Conservation (phyloP, 2,888 invertebrate species). For the Linyphia triangularis region DNA sequence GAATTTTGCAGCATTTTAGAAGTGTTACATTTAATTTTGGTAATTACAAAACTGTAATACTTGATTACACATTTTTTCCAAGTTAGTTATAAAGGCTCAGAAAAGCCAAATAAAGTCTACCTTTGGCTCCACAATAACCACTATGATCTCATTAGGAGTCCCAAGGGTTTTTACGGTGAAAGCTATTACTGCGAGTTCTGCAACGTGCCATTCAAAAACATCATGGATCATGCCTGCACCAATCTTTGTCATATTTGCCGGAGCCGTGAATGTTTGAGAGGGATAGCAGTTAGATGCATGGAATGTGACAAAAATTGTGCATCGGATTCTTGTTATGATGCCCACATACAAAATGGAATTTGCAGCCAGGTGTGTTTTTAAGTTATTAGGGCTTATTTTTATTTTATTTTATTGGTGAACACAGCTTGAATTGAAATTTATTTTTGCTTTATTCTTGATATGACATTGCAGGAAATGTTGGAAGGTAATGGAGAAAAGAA, state of each 20-base stretch:
- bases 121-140: conserved; percentile 1
- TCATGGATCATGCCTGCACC: not conserved
- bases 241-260: not conserved
- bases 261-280: not conserved
- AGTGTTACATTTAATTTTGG: no score
- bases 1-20: no score
- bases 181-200: conserved; percentile 25
- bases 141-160: conserved; percentile 3
- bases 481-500: conserved; percentile 8
- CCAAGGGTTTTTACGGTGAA: not conserved
- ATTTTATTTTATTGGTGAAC: no score
- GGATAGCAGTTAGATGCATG: not conserved
- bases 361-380: conserved; percentile 8
- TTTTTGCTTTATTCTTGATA: not conserved
- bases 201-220: not conserved
- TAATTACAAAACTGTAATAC: no score
- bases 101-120: not conserved
- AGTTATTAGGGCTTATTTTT: no score
- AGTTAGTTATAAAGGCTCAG: not conserved
- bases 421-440: no score
- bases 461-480: conserved; percentile 21
- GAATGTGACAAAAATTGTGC: conserved; percentile 9
- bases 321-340: not conserved
- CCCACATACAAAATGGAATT: not conserved
- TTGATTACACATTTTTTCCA: no score